Conservation (phyloP, 2,113 vertebrate genomes). For the Coturnix japonica region DNA sequence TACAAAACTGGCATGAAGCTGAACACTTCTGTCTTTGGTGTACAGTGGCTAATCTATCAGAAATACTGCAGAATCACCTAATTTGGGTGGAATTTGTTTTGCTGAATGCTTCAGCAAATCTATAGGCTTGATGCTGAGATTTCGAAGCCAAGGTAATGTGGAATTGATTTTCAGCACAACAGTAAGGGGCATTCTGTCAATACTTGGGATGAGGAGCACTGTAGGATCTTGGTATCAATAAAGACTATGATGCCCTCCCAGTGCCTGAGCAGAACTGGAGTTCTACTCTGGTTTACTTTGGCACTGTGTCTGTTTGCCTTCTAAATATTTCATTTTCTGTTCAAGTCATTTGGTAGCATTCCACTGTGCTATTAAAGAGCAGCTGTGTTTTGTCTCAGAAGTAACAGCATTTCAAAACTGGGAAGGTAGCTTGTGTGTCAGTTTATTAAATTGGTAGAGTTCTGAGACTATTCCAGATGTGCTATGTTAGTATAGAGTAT, state of each 20-base stretch:
- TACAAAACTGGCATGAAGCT: not conserved
- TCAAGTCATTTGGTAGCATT: not conserved
- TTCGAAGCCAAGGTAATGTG: not conserved
- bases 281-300: not conserved
- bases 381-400: not conserved
- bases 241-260: not conserved
- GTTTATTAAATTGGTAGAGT: constrained; percentile 33
- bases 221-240: not conserved
- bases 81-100: not conserved
- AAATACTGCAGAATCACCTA: not conserved
- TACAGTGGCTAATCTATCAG: not conserved
- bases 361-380: not conserved
- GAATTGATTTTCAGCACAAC: not conserved
- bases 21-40: not conserved
- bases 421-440: constrained; percentile 3
- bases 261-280: not conserved
- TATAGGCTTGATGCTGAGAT: not conserved
- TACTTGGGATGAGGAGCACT: not conserved
- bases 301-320: not conserved
- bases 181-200: not conserved
- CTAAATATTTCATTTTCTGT: constrained; percentile 34
- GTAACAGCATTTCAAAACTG: not conserved
- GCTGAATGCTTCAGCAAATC: not conserved
- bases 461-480: not conserved
- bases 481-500: not conserved